These are phyloP conservation scores for Schizopygopsis pylzovi DNA, from an alignment of 2,797 vertebrate species.

Conservation along the genomic window DNA sequence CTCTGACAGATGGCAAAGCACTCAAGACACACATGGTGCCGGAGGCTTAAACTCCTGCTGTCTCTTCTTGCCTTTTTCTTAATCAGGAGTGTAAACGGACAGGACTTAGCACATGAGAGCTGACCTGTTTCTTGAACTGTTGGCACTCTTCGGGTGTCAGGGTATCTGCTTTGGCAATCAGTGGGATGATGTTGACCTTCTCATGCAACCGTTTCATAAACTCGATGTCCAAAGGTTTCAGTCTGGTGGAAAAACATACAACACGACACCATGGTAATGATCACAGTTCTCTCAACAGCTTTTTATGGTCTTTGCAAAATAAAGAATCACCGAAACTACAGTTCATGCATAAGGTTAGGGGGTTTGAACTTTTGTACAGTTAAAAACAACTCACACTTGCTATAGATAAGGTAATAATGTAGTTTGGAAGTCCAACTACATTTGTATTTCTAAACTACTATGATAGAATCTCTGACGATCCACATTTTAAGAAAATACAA, in stretches of 20 bases:
- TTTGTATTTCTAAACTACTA: not conserved
- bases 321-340: not conserved
- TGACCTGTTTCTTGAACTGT: conserved; percentile 99
- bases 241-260: conserved; percentile 71
- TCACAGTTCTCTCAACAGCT: not conserved
- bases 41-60: conserved; percentile 7
- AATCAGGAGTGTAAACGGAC: not conserved
- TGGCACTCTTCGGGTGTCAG: conserved; percentile 98
- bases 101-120: not conserved
- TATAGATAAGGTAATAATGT: not conserved
- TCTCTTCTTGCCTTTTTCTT: conserved; percentile 19
- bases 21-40: conserved; percentile 30
- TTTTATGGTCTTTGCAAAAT: not conserved
- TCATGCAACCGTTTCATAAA: conserved; percentile 99
- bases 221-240: conserved; percentile 99
- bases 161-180: conserved; percentile 99
- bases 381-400: not conserved
- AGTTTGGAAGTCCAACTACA: not conserved
- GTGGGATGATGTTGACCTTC: conserved; percentile 98
- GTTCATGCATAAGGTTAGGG: not conserved
- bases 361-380: not conserved
- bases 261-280: not conserved
- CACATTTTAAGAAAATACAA: not conserved
- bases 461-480: too few species aligned
- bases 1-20: conserved; percentile 55